phyloP scores from a whole-genome alignment of 2,888 invertebrate genomes.

The Dasypogon diadema region DNA sequence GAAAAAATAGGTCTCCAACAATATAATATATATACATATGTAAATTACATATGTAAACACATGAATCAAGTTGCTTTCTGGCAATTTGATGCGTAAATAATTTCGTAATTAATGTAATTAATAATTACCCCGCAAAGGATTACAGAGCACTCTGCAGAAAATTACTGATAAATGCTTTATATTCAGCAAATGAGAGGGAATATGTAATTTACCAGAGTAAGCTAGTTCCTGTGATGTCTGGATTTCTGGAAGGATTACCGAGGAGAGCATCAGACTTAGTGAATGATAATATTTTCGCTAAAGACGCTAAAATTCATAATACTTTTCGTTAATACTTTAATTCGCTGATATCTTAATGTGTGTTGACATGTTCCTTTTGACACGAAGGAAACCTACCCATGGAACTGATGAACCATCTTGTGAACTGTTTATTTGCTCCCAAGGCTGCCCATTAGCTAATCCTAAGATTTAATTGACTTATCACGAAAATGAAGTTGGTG shows the following conservation, averaged over 20 bases:
- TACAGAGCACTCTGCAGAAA: neutral
- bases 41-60: no score
- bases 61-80: no score
- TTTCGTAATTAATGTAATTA: neutral
- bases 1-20: no score
- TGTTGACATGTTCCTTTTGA: neutral
- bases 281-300: neutral
- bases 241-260: neutral
- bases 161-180: neutral
- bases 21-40: no score
- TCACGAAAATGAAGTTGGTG: neutral
- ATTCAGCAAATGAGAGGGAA: neutral
- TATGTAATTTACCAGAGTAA: neutral
- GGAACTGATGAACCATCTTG: neutral
- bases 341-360: neutral
- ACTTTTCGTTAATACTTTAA: neutral
- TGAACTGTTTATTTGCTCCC: neutral
- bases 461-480: neutral
- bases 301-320: neutral
- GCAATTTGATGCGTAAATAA: neutral
- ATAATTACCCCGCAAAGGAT: neutral
- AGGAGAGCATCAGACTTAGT: neutral
- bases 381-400: neutral
- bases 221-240: neutral
- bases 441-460: neutral